phyloP scores from a whole-genome alignment of 2,113 vertebrate genomes.

The Microcebus lehilahytsara region DNA sequence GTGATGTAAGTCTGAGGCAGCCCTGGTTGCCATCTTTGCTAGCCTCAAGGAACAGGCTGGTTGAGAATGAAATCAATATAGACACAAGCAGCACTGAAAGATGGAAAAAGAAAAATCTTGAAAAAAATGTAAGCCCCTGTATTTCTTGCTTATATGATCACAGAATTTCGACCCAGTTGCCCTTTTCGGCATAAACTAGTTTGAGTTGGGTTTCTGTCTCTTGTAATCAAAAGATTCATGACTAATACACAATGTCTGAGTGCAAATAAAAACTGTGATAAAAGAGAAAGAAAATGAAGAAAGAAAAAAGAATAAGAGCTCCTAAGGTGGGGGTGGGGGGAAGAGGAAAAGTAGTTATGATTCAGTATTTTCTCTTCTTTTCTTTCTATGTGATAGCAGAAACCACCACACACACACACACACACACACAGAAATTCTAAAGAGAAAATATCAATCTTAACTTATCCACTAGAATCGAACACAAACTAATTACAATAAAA shows the following conservation, averaged over 20 bases:
- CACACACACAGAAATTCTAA: background rate
- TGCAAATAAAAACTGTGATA: constrained; percentile 9
- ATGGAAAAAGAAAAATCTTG: background rate
- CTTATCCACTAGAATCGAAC: background rate
- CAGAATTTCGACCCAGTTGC: background rate
- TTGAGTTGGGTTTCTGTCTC: constrained; percentile 27
- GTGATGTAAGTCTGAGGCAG: background rate
- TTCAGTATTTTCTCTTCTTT: background rate
- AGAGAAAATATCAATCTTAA: background rate
- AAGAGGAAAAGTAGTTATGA: constrained; percentile 10
- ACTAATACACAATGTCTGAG: background rate
- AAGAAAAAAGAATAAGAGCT: background rate
- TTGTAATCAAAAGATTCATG: constrained; percentile 33
- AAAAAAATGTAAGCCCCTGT: background rate
- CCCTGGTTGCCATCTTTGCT: background rate
- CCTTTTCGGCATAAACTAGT: background rate
- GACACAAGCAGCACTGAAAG: background rate
- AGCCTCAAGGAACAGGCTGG: background rate
- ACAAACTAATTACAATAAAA: background rate
- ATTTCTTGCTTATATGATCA: background rate
- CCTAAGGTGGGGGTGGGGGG: background rate
- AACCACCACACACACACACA: background rate
- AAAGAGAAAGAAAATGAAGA: background rate
- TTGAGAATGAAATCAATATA: background rate
- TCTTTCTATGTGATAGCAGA: constrained; percentile 10